Conservation (phyloP, 2,113 vertebrate genomes). For the Halichoeres trimaculatus region DNA sequence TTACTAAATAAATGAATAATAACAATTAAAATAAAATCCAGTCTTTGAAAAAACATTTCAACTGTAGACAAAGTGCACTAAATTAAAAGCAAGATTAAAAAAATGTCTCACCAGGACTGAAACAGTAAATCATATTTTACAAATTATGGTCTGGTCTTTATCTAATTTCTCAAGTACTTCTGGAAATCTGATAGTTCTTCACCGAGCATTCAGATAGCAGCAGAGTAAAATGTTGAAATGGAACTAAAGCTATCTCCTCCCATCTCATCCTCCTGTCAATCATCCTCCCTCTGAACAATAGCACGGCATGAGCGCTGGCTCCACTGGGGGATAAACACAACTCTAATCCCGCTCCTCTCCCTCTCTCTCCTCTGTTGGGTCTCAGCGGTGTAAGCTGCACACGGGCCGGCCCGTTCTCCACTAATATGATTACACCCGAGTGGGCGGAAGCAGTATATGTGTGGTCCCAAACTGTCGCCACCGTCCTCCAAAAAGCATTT, state of each 20-base stretch:
- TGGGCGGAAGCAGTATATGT: slow-evolving; percentile 52
- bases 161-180: not conserved
- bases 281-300: slow-evolving; percentile 61
- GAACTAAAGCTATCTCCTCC: slow-evolving; percentile 23
- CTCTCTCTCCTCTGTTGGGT: slow-evolving; percentile 43
- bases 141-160: no score
- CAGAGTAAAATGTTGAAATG: slow-evolving; percentile 12
- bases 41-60: no score
- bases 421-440: slow-evolving; percentile 78
- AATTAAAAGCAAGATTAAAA: no score
- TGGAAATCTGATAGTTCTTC: slow-evolving; percentile 11
- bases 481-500: slow-evolving; percentile 37
- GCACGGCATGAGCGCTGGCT: slow-evolving; percentile 54
- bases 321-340: slow-evolving; percentile 67
- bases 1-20: no score
- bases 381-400: slow-evolving; percentile 61
- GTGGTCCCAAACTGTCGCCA: slow-evolving; percentile 31
- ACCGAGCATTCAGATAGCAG: not conserved
- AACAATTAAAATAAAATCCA: no score
- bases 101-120: no score
- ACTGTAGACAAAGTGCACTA: no score
- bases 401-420: slow-evolving; percentile 56
- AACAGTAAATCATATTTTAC: no score
- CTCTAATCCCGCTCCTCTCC: slow-evolving; percentile 72
- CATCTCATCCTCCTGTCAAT: slow-evolving; percentile 50